Evolutionary conservation across 2,113 vertebrate species (phyloP).

Genomic region (Albula goreensis): DNA sequence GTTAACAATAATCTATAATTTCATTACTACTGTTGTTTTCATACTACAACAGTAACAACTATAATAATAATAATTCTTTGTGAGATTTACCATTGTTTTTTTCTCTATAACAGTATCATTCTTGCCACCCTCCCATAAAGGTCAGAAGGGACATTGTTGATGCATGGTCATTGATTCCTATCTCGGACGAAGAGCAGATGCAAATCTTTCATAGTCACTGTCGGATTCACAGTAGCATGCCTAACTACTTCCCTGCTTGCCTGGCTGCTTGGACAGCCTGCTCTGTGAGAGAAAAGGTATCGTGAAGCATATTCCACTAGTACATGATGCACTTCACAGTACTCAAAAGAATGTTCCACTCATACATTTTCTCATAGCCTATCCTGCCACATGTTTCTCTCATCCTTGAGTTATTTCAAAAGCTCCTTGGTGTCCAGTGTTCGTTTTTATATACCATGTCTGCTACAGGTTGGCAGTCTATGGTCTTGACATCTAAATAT

Average conservation of each 20-base stretch:
- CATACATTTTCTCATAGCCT: not conserved
- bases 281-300: not conserved
- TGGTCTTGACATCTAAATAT: too few species aligned
- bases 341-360: not conserved
- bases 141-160: not conserved
- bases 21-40: too few species aligned
- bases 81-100: not conserved
- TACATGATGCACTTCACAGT: not conserved
- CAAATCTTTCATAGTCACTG: not conserved
- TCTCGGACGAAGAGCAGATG: not conserved
- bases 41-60: not conserved
- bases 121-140: not conserved
- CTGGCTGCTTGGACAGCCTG: not conserved
- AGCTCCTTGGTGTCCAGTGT: too few species aligned
- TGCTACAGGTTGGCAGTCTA: too few species aligned
- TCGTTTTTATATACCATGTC: too few species aligned
- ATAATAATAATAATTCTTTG: not conserved
- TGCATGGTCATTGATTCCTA: not conserved
- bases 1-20: not conserved
- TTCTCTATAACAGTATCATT: not conserved
- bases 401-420: not conserved
- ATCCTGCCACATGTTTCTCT: not conserved
- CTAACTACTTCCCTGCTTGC: too few species aligned
- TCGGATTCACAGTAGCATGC: too few species aligned
- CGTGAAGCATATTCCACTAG: not conserved